These are phyloP conservation scores for Pyralis farinalis DNA, from an alignment of 2,888 invertebrate species.

Conservation along the genomic window DNA sequence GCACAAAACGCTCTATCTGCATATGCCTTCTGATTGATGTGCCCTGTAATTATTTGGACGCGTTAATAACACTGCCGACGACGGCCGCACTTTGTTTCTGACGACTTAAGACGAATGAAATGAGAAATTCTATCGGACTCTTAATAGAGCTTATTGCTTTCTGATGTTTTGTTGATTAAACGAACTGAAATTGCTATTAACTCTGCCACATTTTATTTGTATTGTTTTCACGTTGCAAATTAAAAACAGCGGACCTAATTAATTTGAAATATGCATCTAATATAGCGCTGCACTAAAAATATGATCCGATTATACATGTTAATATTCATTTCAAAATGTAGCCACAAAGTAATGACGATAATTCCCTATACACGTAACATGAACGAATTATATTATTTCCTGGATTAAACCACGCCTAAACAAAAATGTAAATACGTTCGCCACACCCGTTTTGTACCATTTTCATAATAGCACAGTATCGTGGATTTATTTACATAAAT, in stretches of 20 bases:
- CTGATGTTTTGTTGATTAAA: conserved; percentile 78
- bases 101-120: conserved; percentile 79
- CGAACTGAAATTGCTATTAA: conserved; percentile 58
- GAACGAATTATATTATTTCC: conserved; percentile 42
- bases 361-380: conserved; percentile 26
- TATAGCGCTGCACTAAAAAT: conserved; percentile 1
- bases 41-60: conserved; percentile 81
- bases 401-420: conserved; percentile 57
- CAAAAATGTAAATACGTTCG: conserved; percentile 58
- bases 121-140: conserved; percentile 77
- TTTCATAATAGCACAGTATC: conserved; percentile 68
- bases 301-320: background rate
- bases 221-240: conserved; percentile 45
- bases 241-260: conserved; percentile 33
- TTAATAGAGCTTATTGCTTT: conserved; percentile 72
- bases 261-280: conserved; percentile 3
- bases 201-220: conserved; percentile 34
- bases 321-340: conserved; percentile 6
- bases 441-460: conserved; percentile 65
- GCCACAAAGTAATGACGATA: conserved; percentile 12
- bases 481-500: conserved; percentile 79
- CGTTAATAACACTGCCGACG: conserved; percentile 78
- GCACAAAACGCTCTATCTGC: conserved; percentile 78
- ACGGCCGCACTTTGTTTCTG: conserved; percentile 77
- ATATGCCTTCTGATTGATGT: conserved; percentile 79